Evolutionary conservation across 2,888 invertebrate species (phyloP).

Genomic region (Tetragonisca angustula): DNA sequence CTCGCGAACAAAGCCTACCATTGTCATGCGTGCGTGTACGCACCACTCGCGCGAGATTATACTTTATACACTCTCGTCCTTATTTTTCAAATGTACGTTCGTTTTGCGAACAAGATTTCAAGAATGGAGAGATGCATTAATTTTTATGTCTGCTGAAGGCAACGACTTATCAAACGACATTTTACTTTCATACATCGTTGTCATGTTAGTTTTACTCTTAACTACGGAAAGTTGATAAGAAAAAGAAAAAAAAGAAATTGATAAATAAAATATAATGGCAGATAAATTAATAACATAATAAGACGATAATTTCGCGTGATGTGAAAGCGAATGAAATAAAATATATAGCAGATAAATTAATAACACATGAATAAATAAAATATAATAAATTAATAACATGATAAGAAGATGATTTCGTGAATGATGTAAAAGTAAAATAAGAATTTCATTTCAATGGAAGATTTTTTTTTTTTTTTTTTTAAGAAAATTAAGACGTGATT

Average conservation of each 20-base stretch:
- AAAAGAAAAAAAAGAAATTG: too few relatives aligned
- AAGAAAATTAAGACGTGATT: background rate
- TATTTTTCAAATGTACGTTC: background rate
- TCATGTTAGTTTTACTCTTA: background rate
- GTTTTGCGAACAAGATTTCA: background rate
- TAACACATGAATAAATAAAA: too few relatives aligned
- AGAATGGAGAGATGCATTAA: background rate
- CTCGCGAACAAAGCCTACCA: slow-evolving; percentile 63
- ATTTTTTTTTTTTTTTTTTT: too few relatives aligned
- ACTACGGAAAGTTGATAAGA: background rate
- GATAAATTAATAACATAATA: too few relatives aligned
- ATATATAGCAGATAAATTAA: too few relatives aligned
- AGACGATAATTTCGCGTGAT: too few relatives aligned
- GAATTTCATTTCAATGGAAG: too few relatives aligned
- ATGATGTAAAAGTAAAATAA: too few relatives aligned
- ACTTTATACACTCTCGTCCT: slow-evolving; percentile 21
- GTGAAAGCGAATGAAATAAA: too few relatives aligned
- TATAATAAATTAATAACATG: too few relatives aligned
- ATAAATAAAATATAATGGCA: too few relatives aligned
- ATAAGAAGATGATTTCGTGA: too few relatives aligned
- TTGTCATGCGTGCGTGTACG: slow-evolving; percentile 54
- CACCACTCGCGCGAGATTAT: slow-evolving; percentile 17
- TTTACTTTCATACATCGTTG: background rate
- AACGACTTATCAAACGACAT: background rate
- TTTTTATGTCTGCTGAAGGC: background rate